Percentiles rank a stretch among this genome's conserved stretches.
Conservation (phyloP, 2,797 vertebrate genomes). For the Poeciliopsis infans region DNA sequence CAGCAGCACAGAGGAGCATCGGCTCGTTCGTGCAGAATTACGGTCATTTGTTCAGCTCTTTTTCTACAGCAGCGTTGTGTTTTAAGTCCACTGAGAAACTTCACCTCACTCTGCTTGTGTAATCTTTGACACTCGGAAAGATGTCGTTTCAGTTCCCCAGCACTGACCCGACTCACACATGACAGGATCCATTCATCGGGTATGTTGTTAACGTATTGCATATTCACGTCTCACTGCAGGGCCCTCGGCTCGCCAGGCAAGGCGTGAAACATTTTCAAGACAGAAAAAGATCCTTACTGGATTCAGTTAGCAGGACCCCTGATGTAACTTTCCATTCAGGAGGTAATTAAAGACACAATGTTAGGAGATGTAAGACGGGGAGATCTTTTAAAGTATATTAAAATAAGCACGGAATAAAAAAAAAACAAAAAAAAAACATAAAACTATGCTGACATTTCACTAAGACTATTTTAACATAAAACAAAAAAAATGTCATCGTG, state of each 20-base stretch:
- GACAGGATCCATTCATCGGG: neutral
- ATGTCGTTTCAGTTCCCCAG: neutral
- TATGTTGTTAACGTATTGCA: neutral
- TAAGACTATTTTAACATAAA: neutral
- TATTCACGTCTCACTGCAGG: neutral
- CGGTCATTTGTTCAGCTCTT: neutral
- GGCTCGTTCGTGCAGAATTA: neutral
- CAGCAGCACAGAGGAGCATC: neutral
- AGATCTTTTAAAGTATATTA: neutral
- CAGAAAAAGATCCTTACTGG: neutral
- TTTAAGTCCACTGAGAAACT: neutral
- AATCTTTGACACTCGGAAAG: neutral
- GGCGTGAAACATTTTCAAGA: neutral
- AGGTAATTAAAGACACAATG: neutral
- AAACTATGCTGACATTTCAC: neutral
- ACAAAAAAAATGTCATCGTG: neutral
- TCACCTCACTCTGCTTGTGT: neutral
- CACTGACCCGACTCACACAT: neutral
- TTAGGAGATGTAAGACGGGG: neutral
- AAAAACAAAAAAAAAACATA: neutral
- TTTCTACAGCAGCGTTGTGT: neutral
- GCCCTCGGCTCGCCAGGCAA: neutral
- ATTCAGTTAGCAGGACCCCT: neutral
- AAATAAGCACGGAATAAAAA: neutral
- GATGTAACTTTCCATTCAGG: neutral